These are phyloP conservation scores for Neotoma lepida DNA, from an alignment of 2,113 vertebrate genomes.

Conservation along the genomic window DNA sequence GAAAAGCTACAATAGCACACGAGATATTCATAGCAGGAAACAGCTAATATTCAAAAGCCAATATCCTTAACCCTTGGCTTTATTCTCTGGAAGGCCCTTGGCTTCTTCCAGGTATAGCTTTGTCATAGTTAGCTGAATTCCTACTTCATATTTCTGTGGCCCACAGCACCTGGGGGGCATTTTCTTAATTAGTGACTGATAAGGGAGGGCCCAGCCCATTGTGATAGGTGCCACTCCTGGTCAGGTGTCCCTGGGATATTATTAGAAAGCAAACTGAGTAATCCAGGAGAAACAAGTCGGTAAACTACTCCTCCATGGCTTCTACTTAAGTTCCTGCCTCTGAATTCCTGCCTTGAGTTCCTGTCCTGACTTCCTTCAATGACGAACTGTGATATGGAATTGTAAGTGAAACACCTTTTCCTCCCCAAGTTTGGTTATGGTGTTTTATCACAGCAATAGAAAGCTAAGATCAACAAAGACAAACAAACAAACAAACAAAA, in stretches of 20 bases:
- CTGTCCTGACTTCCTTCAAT: background rate
- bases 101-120: no score
- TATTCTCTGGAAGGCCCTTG: no score
- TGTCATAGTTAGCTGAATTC: no score
- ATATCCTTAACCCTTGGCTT: no score
- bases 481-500: background rate
- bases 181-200: background rate
- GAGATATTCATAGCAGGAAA: no score
- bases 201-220: background rate
- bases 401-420: background rate
- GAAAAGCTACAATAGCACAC: no score
- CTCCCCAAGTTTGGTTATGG: background rate
- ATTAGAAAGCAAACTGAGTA: background rate
- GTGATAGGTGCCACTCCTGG: background rate
- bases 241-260: background rate
- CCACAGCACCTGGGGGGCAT: background rate
- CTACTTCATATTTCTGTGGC: no score
- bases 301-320: background rate
- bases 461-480: background rate
- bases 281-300: background rate
- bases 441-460: background rate
- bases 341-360: background rate
- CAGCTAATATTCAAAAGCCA: no score
- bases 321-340: background rate
- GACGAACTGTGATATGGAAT: background rate